These are phyloP conservation scores for Gortyna flavago DNA, from an alignment of 2,888 invertebrate species.

Conservation along the genomic window DNA sequence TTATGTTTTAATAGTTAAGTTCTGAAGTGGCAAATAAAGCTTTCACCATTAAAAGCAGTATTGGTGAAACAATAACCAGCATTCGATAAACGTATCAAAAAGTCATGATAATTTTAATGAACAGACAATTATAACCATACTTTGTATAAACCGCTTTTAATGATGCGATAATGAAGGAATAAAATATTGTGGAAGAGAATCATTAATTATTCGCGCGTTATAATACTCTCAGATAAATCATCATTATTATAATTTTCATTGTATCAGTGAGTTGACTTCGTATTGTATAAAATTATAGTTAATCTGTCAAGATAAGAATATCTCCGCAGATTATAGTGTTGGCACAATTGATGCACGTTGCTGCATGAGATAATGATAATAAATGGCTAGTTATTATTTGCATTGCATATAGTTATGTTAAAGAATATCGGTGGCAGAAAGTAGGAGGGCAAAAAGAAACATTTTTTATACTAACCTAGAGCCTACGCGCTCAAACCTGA, in stretches of 20 bases:
- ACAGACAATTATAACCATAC: neutral
- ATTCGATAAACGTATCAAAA: neutral
- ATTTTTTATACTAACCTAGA: too few species aligned
- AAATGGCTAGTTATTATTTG: neutral
- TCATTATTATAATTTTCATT: slow-evolving; percentile 4
- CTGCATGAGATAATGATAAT: neutral
- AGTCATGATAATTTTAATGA: neutral
- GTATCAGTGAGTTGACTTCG: neutral
- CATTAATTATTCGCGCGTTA: neutral
- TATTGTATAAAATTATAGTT: slow-evolving; percentile 36
- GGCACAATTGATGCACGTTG: neutral
- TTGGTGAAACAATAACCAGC: neutral
- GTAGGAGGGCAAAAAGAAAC: too few species aligned
- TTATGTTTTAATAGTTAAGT: neutral
- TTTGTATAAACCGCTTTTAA: neutral
- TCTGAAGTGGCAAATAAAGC: neutral
- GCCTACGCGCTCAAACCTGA: too few species aligned
- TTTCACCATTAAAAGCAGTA: neutral
- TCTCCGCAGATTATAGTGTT: slow-evolving; percentile 1
- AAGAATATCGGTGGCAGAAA: neutral
- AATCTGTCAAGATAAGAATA: slow-evolving; percentile 25
- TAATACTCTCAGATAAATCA: neutral
- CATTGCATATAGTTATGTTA: too few species aligned
- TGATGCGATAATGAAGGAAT: neutral
- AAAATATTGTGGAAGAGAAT: neutral